phyloP scores from a whole-genome alignment of 2,113 vertebrate genomes.

The Zeus faber region DNA sequence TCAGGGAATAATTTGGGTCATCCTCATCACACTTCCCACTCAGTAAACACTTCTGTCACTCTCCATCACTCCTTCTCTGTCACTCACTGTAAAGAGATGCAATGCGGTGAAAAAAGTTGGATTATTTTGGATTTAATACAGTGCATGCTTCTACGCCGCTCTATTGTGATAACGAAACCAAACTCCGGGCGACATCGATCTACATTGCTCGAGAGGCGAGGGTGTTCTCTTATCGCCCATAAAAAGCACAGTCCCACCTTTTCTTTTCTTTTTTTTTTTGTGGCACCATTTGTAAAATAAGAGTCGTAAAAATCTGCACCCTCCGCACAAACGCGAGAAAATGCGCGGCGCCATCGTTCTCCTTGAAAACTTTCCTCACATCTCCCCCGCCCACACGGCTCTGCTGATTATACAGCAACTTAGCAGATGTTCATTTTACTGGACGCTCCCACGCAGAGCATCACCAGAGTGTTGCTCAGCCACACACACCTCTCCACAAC shows the following conservation, averaged over 20 bases:
- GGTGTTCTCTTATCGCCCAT: constrained; percentile 31
- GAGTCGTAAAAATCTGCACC: constrained; percentile 30
- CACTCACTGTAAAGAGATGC: no score
- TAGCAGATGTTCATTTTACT: constrained; percentile 58
- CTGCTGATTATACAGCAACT: constrained; percentile 51
- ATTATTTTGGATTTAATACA: no score
- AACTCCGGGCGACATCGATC: constrained; percentile 3
- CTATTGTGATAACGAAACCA: constrained; percentile 29
- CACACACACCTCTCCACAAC: constrained; percentile 28
- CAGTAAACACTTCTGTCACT: neutral
- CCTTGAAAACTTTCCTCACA: constrained; percentile 22
- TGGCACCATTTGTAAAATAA: constrained; percentile 38
- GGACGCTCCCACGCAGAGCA: constrained; percentile 52
- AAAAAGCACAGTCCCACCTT: constrained; percentile 32
- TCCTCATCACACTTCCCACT: constrained; percentile 30
- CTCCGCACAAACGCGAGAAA: constrained; percentile 31
- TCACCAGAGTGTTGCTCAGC: constrained; percentile 28
- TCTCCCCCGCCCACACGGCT: constrained; percentile 44
- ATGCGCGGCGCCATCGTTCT: constrained; percentile 17
- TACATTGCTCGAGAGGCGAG: no score
- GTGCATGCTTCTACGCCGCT: no score
- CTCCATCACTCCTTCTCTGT: no score
- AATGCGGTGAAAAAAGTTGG: no score
- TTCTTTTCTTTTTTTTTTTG: no score
- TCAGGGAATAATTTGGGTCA: constrained; percentile 47